These are phyloP conservation scores for Odontophorus gujanensis DNA, from an alignment of 2,113 vertebrate species.

Conservation along the genomic window DNA sequence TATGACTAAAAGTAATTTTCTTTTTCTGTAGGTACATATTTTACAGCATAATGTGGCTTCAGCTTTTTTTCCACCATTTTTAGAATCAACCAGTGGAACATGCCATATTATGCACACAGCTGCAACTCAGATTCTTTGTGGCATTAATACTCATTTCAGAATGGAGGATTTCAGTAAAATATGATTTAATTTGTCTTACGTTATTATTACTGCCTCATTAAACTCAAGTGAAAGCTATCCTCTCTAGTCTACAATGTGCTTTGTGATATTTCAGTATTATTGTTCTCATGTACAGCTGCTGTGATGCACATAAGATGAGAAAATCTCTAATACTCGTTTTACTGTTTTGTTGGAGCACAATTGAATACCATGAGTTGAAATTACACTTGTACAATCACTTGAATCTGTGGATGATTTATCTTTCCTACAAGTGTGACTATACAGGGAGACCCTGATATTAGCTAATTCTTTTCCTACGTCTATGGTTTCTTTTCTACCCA, in stretches of 20 bases:
- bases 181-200: conserved; percentile 49
- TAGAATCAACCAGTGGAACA: conserved; percentile 33
- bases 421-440: not conserved
- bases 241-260: not conserved
- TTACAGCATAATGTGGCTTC: conserved; percentile 14
- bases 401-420: not conserved
- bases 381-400: not conserved
- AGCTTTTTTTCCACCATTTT: conserved; percentile 33
- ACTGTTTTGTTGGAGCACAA: not conserved
- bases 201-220: conserved; percentile 64
- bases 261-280: conserved; percentile 17
- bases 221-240: conserved; percentile 51
- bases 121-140: conserved; percentile 22
- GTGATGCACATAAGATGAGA: not conserved
- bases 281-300: not conserved
- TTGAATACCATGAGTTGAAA: not conserved
- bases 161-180: conserved; percentile 44
- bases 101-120: conserved; percentile 27
- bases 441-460: not conserved
- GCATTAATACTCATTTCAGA: conserved; percentile 51
- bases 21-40: not conserved
- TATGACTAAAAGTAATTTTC: conserved; percentile 11
- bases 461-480: not conserved
- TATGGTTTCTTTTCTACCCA: not conserved
- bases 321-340: not conserved